These are phyloP conservation scores for Centropyge bicolor DNA, from an alignment of 2,797 vertebrate species.

Conservation along the genomic window DNA sequence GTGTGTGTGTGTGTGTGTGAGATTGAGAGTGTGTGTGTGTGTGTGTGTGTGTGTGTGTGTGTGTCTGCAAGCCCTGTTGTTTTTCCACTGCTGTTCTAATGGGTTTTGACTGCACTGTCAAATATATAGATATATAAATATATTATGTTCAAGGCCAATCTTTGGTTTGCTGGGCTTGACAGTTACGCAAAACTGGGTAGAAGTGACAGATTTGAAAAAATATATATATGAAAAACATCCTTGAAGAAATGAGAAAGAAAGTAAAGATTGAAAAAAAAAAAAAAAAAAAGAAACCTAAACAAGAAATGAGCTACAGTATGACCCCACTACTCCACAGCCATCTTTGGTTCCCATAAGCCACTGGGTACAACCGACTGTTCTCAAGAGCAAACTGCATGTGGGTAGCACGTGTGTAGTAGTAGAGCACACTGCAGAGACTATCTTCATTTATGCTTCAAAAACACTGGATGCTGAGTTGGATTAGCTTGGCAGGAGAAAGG, in stretches of 20 bases:
- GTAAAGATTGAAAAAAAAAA: conserved; percentile 48
- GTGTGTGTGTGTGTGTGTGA: conserved; percentile 43
- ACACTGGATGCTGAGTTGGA: conserved; percentile 86
- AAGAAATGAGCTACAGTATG: conserved; percentile 82
- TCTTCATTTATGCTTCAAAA: conserved; percentile 89
- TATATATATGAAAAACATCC: conserved; percentile 54
- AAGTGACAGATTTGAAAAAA: conserved; percentile 60
- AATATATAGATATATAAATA: conserved; percentile 61
- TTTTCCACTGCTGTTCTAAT: conserved; percentile 73
- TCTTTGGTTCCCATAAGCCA: conserved; percentile 85
- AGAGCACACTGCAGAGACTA: conserved; percentile 82
- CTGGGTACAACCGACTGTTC: conserved; percentile 64
- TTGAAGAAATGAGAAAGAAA: conserved; percentile 53
- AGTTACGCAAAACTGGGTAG: conserved; percentile 71
- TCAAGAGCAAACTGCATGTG: conserved; percentile 68
- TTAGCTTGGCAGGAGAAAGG: conserved; percentile 77
- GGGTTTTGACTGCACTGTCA: conserved; percentile 82
- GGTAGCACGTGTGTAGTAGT: conserved; percentile 73
- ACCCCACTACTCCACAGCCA: conserved; percentile 87
- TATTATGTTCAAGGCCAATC: conserved; percentile 92
- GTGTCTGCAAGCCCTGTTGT: conserved; percentile 62
- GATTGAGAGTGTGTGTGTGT: too few relatives aligned
- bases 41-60: too few relatives aligned
- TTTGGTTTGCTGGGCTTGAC: conserved; percentile 93
- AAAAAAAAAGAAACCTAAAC: conserved; percentile 47